These are phyloP conservation scores for Thymelicus sylvestris DNA, from an alignment of 2,888 invertebrate genomes.

Conservation along the genomic window DNA sequence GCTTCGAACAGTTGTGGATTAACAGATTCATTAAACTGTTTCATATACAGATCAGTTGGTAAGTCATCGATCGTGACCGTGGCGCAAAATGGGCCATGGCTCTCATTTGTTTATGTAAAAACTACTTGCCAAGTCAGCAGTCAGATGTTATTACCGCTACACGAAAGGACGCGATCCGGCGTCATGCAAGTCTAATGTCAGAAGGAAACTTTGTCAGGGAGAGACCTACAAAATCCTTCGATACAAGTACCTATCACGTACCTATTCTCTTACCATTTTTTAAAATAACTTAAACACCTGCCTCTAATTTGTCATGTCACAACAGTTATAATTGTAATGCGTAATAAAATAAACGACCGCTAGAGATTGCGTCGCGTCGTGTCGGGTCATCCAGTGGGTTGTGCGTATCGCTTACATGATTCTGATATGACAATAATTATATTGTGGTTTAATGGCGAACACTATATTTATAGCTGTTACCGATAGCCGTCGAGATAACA, in stretches of 20 bases:
- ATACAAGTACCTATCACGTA: too few species aligned
- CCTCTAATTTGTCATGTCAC: neutral
- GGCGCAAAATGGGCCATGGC: constrained; percentile 1
- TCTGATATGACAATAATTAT: constrained; percentile 41
- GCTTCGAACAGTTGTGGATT: neutral
- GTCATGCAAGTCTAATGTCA: neutral
- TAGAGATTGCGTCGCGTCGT: constrained; percentile 9
- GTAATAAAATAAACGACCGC: neutral
- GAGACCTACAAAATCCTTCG: too few species aligned
- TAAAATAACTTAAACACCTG: neutral
- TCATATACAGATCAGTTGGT: neutral
- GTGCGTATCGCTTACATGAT: constrained; percentile 41
- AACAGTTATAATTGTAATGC: too few species aligned
- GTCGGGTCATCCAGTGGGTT: constrained; percentile 31
- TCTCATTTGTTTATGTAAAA: neutral
- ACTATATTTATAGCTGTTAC: constrained; percentile 40
- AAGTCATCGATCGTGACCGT: neutral
- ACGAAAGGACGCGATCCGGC: neutral
- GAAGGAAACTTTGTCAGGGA: neutral
- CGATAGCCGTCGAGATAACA: constrained; percentile 41
- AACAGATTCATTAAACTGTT: neutral
- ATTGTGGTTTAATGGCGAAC: constrained; percentile 36
- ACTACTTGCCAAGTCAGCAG: neutral
- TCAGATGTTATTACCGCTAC: neutral
- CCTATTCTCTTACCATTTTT: neutral